phyloP scores from a whole-genome alignment of 2,888 invertebrate species.

The Syrphus vitripennis region DNA sequence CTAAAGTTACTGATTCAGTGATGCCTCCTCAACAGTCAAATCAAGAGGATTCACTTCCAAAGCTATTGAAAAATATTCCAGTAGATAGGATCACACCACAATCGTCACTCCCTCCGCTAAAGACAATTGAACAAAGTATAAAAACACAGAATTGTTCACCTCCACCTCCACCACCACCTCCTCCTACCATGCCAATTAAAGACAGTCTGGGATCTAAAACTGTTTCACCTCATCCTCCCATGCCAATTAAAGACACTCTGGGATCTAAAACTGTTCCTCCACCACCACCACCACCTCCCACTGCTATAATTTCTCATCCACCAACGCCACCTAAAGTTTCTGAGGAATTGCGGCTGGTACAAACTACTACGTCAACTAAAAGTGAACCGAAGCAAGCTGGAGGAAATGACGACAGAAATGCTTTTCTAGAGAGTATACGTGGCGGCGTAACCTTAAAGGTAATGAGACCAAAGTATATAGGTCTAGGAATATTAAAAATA shows the following conservation, averaged over 20 bases:
- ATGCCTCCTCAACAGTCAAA: not conserved
- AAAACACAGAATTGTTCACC: not conserved
- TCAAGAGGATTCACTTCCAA: not conserved
- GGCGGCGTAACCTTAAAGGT: constrained; percentile 76
- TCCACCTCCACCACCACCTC: constrained; percentile 1
- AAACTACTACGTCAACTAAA: too few species aligned
- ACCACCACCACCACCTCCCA: constrained; percentile 22
- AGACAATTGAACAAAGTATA: not conserved
- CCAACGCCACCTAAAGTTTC: not conserved
- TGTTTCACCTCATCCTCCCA: not conserved
- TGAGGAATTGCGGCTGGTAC: too few species aligned
- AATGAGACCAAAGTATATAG: too few species aligned
- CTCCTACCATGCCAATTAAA: constrained; percentile 43
- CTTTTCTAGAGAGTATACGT: constrained; percentile 76
- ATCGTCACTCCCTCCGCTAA: constrained; percentile 55
- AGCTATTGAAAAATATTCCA: not conserved
- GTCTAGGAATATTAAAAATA: too few species aligned
- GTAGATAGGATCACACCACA: constrained; percentile 15
- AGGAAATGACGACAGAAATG: constrained; percentile 72
- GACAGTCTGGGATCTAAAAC: not conserved
- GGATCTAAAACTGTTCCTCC: not conserved
- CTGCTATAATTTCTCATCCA: constrained; percentile 10
- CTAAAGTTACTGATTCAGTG: not conserved
- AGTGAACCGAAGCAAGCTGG: constrained; percentile 23
- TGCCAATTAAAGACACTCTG: not conserved